Evolutionary conservation across 2,888 invertebrate genomes (phyloP).

Genomic region (Thymelicus lineola): DNA sequence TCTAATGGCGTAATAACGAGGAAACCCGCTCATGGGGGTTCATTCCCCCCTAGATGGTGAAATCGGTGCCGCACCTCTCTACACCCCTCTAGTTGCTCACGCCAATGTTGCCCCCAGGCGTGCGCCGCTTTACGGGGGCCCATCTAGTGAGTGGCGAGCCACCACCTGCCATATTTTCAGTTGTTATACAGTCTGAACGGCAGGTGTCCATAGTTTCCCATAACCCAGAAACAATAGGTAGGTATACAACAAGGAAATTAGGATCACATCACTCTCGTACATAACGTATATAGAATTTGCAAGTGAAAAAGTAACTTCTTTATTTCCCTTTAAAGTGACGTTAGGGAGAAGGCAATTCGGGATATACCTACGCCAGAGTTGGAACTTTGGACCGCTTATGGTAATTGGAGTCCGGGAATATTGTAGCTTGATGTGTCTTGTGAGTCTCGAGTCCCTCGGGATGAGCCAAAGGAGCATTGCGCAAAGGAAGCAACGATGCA

Average conservation of each 20-base stretch:
- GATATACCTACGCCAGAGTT: neutral
- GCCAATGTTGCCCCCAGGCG: no score
- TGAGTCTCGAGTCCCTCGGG: neutral
- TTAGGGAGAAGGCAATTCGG: neutral
- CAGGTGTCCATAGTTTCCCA: no score
- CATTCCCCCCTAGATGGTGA: no score
- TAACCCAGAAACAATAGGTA: no score
- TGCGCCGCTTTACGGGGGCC: no score
- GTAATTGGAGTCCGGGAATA: neutral
- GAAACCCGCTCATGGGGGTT: no score
- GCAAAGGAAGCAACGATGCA: constrained; percentile 6
- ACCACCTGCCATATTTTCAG: no score
- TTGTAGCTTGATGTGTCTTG: neutral
- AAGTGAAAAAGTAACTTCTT: neutral
- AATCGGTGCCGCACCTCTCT: no score
- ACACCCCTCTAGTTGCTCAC: no score
- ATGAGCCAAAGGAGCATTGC: neutral
- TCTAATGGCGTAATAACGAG: no score
- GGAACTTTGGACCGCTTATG: neutral
- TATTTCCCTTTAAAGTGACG: neutral
- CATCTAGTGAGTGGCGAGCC: no score
- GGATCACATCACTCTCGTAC: neutral
- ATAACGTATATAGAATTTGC: neutral
- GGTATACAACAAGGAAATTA: neutral
- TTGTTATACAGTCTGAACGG: no score